A percentile compares a stretch with the other conserved stretches of the same genome.
Evolutionary conservation across 2,113 vertebrate species (phyloP).

Genomic region (Gasterosteus aculeatus): DNA sequence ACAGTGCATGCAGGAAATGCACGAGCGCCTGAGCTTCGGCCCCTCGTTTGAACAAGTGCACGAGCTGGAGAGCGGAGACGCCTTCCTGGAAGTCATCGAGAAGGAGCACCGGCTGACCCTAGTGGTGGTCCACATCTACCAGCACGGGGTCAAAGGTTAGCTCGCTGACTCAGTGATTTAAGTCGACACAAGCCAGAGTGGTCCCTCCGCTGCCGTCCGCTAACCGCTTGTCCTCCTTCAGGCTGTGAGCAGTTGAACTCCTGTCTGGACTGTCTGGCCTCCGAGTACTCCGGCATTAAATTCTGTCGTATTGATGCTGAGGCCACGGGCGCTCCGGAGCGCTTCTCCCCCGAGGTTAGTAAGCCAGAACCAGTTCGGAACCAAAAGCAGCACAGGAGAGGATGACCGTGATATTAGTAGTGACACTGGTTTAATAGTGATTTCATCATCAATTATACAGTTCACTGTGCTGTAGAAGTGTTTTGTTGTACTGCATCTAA

Average conservation of each 20-base stretch:
- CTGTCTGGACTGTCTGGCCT: slow-evolving; percentile 87
- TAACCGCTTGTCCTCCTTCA: slow-evolving; percentile 18
- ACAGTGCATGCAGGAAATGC: slow-evolving; percentile 96
- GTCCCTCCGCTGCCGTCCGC: neutral
- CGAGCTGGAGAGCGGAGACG: slow-evolving; percentile 88
- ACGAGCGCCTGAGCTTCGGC: slow-evolving; percentile 91
- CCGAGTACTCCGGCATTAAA: slow-evolving; percentile 86
- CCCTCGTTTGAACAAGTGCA: slow-evolving; percentile 86
- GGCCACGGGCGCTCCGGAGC: slow-evolving; percentile 87
- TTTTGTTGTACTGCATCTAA: too few species aligned
- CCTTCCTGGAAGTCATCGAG: slow-evolving; percentile 91
- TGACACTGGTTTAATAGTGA: neutral
- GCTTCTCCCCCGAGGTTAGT: slow-evolving; percentile 86
- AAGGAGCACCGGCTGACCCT: slow-evolving; percentile 87
- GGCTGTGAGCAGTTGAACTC: slow-evolving; percentile 88
- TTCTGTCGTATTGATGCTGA: slow-evolving; percentile 93
- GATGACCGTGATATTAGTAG: neutral
- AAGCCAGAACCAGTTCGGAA: neutral
- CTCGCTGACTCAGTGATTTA: neutral
- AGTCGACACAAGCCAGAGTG: neutral
- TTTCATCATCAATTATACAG: neutral
- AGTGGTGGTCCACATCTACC: slow-evolving; percentile 90
- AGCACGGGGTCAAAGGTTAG: slow-evolving; percentile 82
- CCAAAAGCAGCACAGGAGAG: neutral
- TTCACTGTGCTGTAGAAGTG: neutral